Evolutionary conservation across 2,888 invertebrate genomes (phyloP), one percentile per base, ranked within the genome.

Genomic region (Chymomyza fuscimana): DNA sequence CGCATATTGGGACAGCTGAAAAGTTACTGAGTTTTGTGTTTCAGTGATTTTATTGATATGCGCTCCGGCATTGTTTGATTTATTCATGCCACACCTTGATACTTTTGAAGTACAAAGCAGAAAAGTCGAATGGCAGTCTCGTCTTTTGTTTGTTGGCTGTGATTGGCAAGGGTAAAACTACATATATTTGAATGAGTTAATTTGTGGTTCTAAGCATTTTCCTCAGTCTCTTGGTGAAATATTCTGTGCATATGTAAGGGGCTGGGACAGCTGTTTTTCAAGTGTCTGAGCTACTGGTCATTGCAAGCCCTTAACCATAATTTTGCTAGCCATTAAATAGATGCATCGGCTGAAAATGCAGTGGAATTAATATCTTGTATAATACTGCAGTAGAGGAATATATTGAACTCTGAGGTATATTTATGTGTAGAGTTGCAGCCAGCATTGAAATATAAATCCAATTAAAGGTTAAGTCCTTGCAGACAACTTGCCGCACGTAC

Each of bases 401-500:
- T 84, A 86, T 81, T 71, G 86, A 83, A 78, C 78, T 76, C 83
- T 81, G 81, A 3, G 77, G 52, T 9, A 36, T 4, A 9, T 36
- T 36, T 36, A 7, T 36, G 7, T 36, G 36, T 36, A 9, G 9
- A 1, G 36, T 36, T 6, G 46, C 68, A 63, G 69, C 73, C 67
- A 63, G 65, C 73, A 72, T 69, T 72, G 70, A 64, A 70, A 74
- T 70, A 78, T 63, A 82, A 79, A 82, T 82, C 87, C 80, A 85
- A 86, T 88, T 87, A 82, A 86, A 76, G 65, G 79, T 78, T 88
- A 85, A 88, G 89, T 85, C 73, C 69, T 74, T 72, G 74, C 80
- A 65, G 72, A 79, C 80, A 80, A 64, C 73, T 74, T 76, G 80
- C 76, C 76, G 85, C 85, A 86, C 85, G 85, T 88, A 74, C 81